These are phyloP conservation scores for Eretmochelys imbricata DNA, from an alignment of 2,113 vertebrate species.

Conservation along the genomic window DNA sequence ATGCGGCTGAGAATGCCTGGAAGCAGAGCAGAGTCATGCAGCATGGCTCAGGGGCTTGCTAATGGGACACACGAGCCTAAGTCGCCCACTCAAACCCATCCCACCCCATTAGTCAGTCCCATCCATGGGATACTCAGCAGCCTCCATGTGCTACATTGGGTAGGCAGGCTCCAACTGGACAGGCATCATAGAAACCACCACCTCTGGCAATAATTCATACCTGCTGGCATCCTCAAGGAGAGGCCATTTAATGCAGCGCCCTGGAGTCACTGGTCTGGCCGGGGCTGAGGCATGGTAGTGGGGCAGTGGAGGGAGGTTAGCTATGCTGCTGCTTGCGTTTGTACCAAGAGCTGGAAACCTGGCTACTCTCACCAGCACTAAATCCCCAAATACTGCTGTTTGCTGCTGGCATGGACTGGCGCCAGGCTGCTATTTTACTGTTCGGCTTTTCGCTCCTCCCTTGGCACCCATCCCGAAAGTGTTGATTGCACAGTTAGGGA, in stretches of 20 bases:
- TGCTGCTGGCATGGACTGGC: background rate
- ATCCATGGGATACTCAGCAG: background rate
- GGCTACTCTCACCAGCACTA: background rate
- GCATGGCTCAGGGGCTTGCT: background rate
- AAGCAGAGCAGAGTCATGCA: background rate
- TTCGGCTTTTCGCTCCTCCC: background rate
- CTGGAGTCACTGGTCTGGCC: background rate
- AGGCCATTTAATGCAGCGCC: too few species aligned
- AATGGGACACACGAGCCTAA: background rate
- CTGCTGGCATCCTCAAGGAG: background rate
- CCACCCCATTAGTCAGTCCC: background rate
- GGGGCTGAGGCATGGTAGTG: background rate
- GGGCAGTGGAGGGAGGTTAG: background rate
- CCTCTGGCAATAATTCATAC: background rate
- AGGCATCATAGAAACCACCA: background rate
- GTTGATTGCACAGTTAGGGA: background rate
- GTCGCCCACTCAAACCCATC: background rate
- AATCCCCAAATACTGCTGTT: background rate
- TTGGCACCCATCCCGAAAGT: too few species aligned
- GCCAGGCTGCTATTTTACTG: background rate
- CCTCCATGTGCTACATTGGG: background rate
- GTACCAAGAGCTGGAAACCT: background rate
- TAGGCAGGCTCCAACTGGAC: too few species aligned
- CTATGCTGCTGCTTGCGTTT: background rate
- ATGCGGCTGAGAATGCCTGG: background rate